Percentiles rank a stretch among this genome's conserved stretches.
Evolutionary conservation across 2,888 invertebrate species (phyloP).

Genomic region (Synergus laeviventris): DNA sequence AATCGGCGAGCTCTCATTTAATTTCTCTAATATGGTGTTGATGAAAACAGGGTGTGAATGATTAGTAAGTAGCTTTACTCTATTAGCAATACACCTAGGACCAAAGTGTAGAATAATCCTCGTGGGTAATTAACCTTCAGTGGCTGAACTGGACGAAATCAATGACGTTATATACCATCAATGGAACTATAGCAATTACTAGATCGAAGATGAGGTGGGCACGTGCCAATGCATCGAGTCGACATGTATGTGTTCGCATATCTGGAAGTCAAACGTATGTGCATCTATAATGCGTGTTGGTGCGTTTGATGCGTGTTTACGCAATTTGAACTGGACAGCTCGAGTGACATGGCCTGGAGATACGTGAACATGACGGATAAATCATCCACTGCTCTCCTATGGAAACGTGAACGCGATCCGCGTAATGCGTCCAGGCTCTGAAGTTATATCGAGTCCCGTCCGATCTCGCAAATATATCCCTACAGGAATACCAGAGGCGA

Average conservation of each 20-base stretch:
- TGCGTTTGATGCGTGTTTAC: constrained; percentile 52
- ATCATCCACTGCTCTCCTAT: constrained; percentile 36
- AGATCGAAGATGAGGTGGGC: constrained; percentile 32
- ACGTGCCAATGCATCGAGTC: constrained; percentile 3
- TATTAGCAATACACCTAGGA: constrained; percentile 4
- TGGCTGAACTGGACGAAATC: constrained; percentile 19
- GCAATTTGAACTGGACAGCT: constrained; percentile 51
- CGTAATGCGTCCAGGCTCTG: constrained; percentile 56
- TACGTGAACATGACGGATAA: constrained; percentile 39
- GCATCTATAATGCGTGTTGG: not conserved
- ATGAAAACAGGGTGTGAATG: constrained; percentile 17
- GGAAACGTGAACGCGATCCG: constrained; percentile 58
- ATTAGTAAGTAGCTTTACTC: constrained; percentile 4
- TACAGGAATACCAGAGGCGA: not conserved
- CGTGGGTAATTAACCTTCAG: constrained; percentile 28
- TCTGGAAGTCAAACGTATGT: too few species aligned
- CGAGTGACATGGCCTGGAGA: constrained; percentile 50
- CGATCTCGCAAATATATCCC: constrained; percentile 7
- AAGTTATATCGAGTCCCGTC: constrained; percentile 42
- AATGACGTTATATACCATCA: constrained; percentile 28
- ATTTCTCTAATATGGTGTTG: not conserved
- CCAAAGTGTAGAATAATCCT: constrained; percentile 28
- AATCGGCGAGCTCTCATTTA: too few species aligned
- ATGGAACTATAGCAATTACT: constrained; percentile 27
- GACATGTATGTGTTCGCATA: too few species aligned